Conservation (phyloP, 2,888 invertebrate species). For the Megalurothrips usitatus region DNA sequence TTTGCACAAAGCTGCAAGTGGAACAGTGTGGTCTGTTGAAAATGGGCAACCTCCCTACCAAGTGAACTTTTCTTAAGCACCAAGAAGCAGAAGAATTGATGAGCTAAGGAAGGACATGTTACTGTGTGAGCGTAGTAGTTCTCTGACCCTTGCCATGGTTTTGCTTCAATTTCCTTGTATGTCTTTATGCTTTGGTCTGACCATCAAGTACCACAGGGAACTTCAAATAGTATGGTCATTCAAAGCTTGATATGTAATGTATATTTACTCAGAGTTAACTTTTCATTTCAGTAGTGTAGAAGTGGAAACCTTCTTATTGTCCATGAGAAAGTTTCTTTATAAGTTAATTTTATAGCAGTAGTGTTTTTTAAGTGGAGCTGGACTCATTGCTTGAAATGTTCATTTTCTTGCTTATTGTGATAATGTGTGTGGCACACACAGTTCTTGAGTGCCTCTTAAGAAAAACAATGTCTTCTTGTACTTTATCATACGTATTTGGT, state of each 20-base stretch:
- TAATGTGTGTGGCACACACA: too few relatives aligned
- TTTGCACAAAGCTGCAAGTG: conserved; percentile 61
- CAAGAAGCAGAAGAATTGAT: not conserved
- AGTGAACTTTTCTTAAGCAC: conserved; percentile 42
- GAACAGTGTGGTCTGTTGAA: conserved; percentile 68
- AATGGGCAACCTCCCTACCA: conserved; percentile 63
- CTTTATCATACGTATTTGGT: too few relatives aligned
- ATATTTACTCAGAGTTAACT: not conserved
- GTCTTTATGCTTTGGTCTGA: not conserved
- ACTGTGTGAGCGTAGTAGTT: not conserved
- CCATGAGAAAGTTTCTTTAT: not conserved
- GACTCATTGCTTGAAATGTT: not conserved
- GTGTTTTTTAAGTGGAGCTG: not conserved
- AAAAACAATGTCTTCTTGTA: not conserved
- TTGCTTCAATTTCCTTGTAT: not conserved
- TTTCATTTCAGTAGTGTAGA: not conserved
- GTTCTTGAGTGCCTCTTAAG: too few relatives aligned
- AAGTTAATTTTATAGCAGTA: not conserved
- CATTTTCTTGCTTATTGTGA: too few relatives aligned
- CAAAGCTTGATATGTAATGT: not conserved
- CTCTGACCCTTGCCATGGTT: not conserved
- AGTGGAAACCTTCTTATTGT: not conserved
- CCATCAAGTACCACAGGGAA: too few relatives aligned
- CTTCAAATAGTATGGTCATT: not conserved
- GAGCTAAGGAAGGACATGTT: not conserved